These are phyloP conservation scores for Ctenoplectra terminalis DNA, from an alignment of 1,140 invertebrate genomes.

Conservation along the genomic window DNA sequence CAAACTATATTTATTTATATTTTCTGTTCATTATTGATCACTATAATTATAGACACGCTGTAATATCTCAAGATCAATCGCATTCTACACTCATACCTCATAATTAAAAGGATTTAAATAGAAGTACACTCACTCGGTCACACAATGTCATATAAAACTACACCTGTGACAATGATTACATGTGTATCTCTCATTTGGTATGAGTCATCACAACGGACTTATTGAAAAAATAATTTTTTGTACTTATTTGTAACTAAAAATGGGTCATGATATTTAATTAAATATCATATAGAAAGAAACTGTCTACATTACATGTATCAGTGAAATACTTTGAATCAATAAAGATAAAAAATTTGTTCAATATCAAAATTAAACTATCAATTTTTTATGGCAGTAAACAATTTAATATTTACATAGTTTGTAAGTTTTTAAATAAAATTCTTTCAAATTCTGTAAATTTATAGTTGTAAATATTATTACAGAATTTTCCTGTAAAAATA, in stretches of 20 bases:
- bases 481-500: conserved; percentile 37
- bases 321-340: conserved; percentile 69
- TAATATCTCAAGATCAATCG: conserved; percentile 55
- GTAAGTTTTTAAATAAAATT: conserved; percentile 59
- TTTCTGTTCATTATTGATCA: conserved; percentile 63
- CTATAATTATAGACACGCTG: conserved; percentile 69
- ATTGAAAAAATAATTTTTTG: conserved; percentile 75
- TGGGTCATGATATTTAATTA: conserved; percentile 48
- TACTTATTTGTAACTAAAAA: conserved; percentile 72
- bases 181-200: conserved; percentile 74
- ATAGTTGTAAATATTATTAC: conserved; percentile 11
- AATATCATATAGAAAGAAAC: conserved; percentile 45
- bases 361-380: conserved; percentile 62
- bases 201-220: conserved; percentile 73
- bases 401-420: conserved; percentile 67
- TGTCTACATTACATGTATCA: conserved; percentile 61
- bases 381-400: conserved; percentile 71
- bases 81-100: conserved; percentile 51
- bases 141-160: conserved; percentile 52
- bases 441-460: conserved; percentile 34
- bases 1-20: conserved; percentile 68
- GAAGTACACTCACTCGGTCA: conserved; percentile 58
- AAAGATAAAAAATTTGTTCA: conserved; percentile 54
- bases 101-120: conserved; percentile 70
- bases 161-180: conserved; percentile 67